Conservation (phyloP, 2,113 vertebrate genomes). For the Passer montanus region DNA sequence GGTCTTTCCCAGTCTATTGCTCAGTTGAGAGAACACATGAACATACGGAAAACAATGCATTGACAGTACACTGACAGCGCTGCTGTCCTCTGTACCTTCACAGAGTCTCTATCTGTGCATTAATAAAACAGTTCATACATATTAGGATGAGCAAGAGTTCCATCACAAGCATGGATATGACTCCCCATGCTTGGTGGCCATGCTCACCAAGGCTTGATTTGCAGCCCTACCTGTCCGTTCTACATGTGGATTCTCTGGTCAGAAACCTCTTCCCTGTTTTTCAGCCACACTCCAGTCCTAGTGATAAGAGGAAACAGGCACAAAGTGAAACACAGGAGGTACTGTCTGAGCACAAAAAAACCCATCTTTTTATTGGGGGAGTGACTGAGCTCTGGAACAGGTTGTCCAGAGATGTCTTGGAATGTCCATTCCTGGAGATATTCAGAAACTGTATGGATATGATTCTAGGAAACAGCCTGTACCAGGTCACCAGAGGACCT, state of each 20-base stretch:
- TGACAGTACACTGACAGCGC: not conserved
- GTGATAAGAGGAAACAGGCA: not conserved
- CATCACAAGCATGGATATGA: not conserved
- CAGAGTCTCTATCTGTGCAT: not conserved
- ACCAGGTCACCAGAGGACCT: not conserved
- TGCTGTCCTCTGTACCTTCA: not conserved
- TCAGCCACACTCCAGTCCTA: rapidly evolving
- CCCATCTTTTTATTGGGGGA: not conserved
- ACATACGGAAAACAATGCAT: not conserved
- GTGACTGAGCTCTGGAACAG: not conserved
- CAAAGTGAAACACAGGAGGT: not conserved
- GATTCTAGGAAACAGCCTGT: not conserved
- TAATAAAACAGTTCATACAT: not conserved
- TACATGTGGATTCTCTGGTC: not conserved
- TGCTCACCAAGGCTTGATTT: not conserved
- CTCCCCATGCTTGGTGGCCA: not conserved
- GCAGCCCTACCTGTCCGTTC: not conserved
- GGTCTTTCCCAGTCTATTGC: not conserved
- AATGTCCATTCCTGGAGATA: not conserved
- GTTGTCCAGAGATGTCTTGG: not conserved
- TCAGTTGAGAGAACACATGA: not conserved
- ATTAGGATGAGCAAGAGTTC: not conserved
- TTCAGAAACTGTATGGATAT: not conserved
- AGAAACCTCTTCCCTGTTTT: not conserved
- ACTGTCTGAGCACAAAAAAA: not conserved